These are phyloP conservation scores for Apis dorsata DNA, from an alignment of 1,140 invertebrate species.

Conservation along the genomic window DNA sequence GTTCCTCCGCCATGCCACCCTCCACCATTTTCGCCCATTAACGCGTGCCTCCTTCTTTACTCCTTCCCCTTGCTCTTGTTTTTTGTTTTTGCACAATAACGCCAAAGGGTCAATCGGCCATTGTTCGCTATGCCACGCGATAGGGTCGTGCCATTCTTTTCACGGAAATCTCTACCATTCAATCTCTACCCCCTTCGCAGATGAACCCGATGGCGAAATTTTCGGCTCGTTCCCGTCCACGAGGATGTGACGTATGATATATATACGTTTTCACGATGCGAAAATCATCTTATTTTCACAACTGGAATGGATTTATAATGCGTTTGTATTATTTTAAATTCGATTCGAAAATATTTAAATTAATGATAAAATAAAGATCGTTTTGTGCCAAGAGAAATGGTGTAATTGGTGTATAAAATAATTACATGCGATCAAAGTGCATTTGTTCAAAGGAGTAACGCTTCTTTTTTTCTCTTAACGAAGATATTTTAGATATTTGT, in stretches of 20 bases:
- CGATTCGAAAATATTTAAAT: no score
- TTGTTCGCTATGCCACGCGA: conserved; percentile 41
- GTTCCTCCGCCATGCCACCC: conserved; percentile 23
- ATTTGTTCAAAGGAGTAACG: no score
- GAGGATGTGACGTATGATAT: not conserved
- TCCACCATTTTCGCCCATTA: conserved; percentile 37
- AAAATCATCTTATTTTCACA: not conserved
- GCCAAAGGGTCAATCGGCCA: conserved; percentile 49
- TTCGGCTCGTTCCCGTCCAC: not conserved
- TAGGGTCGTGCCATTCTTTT: conserved; percentile 46
- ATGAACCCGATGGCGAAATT: conserved; percentile 4
- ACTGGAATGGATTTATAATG: no score
- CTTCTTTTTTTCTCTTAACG: no score
- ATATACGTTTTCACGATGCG: no score
- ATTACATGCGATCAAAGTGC: no score
- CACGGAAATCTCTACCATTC: conserved; percentile 29
- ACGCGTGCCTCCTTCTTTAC: conserved; percentile 40
- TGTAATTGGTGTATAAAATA: no score
- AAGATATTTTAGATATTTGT: no score
- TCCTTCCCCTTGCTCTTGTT: conserved; percentile 43
- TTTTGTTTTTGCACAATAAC: conserved; percentile 57
- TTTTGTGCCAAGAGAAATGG: no score
- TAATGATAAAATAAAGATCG: no score
- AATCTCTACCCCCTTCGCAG: conserved; percentile 19
- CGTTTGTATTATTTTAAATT: no score